Evolutionary conservation across 2,113 vertebrate species (phyloP).

Genomic region (human): DNA sequence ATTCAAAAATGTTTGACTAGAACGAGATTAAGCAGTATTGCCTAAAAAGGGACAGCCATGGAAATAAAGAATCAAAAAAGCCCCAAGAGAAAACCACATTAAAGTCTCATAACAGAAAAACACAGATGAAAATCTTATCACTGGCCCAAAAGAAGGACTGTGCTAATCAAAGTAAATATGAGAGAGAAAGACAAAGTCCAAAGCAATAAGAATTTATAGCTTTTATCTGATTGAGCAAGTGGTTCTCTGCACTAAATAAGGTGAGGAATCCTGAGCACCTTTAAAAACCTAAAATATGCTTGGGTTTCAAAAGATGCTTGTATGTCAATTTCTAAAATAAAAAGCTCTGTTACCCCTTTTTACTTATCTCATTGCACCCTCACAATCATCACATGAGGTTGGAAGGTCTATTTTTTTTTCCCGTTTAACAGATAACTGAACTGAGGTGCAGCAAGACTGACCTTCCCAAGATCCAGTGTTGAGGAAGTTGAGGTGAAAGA

Average conservation of each 20-base stretch:
- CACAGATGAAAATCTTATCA: not conserved
- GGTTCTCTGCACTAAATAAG: not conserved
- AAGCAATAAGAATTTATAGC: not conserved
- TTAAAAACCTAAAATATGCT: not conserved
- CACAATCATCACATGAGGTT: not conserved
- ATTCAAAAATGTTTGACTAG: not conserved
- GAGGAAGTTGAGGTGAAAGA: not conserved
- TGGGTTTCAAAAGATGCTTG: not conserved
- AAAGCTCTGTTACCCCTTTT: not conserved
- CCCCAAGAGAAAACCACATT: not conserved
- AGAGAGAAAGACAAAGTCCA: not conserved
- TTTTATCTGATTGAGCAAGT: not conserved
- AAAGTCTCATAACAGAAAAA: not conserved
- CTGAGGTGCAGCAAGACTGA: not conserved
- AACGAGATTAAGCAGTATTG: not conserved
- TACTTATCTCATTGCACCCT: not conserved
- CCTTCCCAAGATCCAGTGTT: not conserved
- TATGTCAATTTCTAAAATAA: not conserved
- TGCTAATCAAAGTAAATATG: not conserved
- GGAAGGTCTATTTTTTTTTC: not conserved
- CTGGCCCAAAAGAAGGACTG: not conserved
- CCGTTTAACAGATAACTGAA: not conserved
- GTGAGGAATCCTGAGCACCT: not conserved
- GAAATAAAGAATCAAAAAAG: conserved; percentile 3
- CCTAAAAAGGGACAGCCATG: not conserved